Percentiles rank a stretch among this genome's conserved stretches.
These are phyloP conservation scores for Ephialtes manifestator DNA, from an alignment of 2,888 invertebrate species.

Conservation along the genomic window DNA sequence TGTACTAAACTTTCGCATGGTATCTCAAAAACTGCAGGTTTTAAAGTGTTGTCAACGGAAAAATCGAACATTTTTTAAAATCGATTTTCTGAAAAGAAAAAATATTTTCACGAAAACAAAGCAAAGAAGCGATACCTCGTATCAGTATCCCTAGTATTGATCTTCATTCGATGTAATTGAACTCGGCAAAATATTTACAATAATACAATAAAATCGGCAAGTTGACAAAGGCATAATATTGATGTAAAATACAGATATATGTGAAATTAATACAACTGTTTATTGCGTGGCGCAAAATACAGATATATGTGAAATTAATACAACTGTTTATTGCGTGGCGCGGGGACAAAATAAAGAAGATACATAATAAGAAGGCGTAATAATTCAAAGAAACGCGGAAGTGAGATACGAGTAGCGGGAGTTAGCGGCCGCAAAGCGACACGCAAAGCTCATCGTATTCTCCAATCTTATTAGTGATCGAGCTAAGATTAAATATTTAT, in stretches of 20 bases:
- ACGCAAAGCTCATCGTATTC: neutral
- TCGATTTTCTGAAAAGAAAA: too few species aligned
- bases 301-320: slow-evolving; percentile 45
- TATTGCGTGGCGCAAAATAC: too few species aligned
- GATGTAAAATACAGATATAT: neutral
- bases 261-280: slow-evolving; percentile 56
- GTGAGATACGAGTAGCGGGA: slow-evolving; percentile 6
- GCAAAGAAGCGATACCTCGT: neutral
- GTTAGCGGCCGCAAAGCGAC: neutral
- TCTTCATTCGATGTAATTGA: neutral
- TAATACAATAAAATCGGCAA: neutral
- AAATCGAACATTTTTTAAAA: neutral
- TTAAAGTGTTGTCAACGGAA: too few species aligned
- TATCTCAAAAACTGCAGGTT: too few species aligned
- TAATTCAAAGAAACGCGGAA: slow-evolving; percentile 39
- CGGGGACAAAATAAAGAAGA: slow-evolving; percentile 41
- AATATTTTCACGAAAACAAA: too few species aligned
- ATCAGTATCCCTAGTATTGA: neutral
- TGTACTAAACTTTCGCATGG: too few species aligned
- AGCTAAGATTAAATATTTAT: slow-evolving; percentile 87
- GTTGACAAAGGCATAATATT: neutral
- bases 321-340: slow-evolving; percentile 56
- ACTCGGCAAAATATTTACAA: too few species aligned
- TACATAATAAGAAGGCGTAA: slow-evolving; percentile 32
- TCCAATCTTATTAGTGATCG: neutral